Base-by-base conservation (phyloP, 2,888 invertebrate genomes). In the Halictus quadricinctus region DNA sequence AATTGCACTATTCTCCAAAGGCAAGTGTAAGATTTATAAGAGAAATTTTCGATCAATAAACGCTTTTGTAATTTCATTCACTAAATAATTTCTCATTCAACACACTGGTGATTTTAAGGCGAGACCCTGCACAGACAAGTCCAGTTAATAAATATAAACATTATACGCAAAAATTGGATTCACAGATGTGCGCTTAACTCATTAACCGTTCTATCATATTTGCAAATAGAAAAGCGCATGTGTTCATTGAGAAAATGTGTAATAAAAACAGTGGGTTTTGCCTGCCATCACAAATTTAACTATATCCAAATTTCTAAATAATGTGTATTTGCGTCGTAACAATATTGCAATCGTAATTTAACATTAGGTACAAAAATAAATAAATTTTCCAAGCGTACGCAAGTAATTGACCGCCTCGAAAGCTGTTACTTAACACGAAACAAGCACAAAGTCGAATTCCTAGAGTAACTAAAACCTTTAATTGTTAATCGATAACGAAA, bases 281-380 rank as follows among this genome's bases (percentile, higher is more conserved):
- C 3, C 29, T 29, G 29, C 29, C 29, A 64, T 64, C 29, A 29
- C 29, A 18, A 64, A 64, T 29, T 64, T 29, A 29, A 18, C 8
- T 29, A 36, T 29, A 18, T 64, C 7, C 12, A 29, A 64, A 64
- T 64, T 64, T 64, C 25, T 36, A 64, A 64, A 64, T 15, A 64
- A 36, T 64, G n/a, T 29, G 64, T 64, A 64, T 64, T 48, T 54
- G 21, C 72, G 48, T 54, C 41, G 13, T 36, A 64, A 75, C 7
- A 66, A 66, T 25, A 75, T 29, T n/a, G 41, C 64, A 21, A 43
- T 41, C 36, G 6, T 10, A 64, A 64, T 48, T 29, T 75, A 21
- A 25, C n/a, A 48, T 75, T 75, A 48, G 41, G 64, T 48, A 75
- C 4, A 48, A 64, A 29, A 64, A 64, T 64, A 64, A 64, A 64